phyloP scores from a whole-genome alignment of 53 echinoderm and acorn worm genomes.

The Stichopus horrens region DNA sequence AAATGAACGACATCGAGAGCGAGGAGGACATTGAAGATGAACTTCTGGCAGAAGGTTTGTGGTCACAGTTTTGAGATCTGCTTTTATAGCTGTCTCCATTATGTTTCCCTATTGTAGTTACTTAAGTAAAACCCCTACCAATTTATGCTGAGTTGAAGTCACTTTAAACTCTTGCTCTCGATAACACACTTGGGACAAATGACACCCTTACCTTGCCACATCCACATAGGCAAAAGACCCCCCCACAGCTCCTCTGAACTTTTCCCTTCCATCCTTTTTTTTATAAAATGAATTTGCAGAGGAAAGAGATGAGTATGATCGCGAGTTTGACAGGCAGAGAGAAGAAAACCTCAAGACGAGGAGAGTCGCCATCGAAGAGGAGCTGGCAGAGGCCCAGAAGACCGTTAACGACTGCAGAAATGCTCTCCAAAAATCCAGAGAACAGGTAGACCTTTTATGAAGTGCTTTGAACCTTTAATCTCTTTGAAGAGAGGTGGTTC shows the following conservation, averaged over 20 bases:
- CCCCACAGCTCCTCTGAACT: no score
- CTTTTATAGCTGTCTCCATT: neutral
- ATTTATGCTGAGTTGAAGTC: neutral
- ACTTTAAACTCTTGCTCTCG: neutral
- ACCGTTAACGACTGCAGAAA: conserved; percentile 77
- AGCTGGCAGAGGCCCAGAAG: conserved; percentile 62
- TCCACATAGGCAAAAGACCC: no score
- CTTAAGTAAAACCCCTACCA: no score
- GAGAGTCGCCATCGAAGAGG: conserved; percentile 87
- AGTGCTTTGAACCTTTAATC: neutral
- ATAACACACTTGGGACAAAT: neutral
- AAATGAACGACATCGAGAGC: conserved; percentile 93
- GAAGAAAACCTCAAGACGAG: conserved; percentile 86
- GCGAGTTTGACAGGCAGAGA: conserved; percentile 84
- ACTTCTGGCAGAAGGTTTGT: conserved; percentile 61
- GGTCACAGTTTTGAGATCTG: neutral
- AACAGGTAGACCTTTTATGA: conserved; percentile 62
- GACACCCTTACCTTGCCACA: no score
- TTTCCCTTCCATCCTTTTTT: no score
- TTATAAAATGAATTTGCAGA: conserved; percentile 8
- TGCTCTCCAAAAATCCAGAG: conserved; percentile 72
- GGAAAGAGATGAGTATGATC: conserved; percentile 75
- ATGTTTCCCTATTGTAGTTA: neutral
- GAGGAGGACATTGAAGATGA: conserved; percentile 84
- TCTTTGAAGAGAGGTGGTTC: neutral